Conservation (phyloP, 2,888 invertebrate genomes). For the Dromius quadrimaculatus region DNA sequence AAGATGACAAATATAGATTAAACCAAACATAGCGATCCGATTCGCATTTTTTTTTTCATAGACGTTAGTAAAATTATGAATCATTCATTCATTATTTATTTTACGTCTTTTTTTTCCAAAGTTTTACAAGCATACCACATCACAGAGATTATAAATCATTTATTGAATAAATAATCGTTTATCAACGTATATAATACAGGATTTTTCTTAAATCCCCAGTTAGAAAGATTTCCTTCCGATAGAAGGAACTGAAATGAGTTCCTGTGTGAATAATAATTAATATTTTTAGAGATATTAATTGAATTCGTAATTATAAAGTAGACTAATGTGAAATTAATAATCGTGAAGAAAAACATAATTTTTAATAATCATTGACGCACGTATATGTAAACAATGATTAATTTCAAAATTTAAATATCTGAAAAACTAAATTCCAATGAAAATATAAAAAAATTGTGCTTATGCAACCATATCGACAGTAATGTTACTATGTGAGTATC, state of each 20-base stretch:
- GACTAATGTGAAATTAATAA: too few species aligned
- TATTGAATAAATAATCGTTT: slow-evolving; percentile 36
- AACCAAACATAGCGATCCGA: neutral
- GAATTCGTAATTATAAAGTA: too few species aligned
- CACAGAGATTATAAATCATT: neutral
- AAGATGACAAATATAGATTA: slow-evolving; percentile 4
- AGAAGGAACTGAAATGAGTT: neutral
- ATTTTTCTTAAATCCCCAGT: slow-evolving; percentile 14
- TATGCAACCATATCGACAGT: slow-evolving; percentile 14
- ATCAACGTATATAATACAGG: slow-evolving; percentile 27
- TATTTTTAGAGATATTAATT: too few species aligned
- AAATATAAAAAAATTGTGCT: too few species aligned
- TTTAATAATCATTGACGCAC: too few species aligned
- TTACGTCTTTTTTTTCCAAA: slow-evolving; percentile 35
- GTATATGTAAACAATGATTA: too few species aligned
- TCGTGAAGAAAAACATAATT: too few species aligned
- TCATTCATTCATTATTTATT: slow-evolving; percentile 42
- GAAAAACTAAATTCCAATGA: too few species aligned
- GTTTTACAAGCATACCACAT: slow-evolving; percentile 32
- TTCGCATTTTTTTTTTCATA: slow-evolving; percentile 1
- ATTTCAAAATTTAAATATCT: too few species aligned
- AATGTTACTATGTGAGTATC: slow-evolving; percentile 7
- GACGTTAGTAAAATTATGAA: slow-evolving; percentile 25
- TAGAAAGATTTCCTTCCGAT: slow-evolving; percentile 2
- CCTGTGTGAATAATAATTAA: too few species aligned